Evolutionary conservation across 2,797 vertebrate species (phyloP), one percentile per base, ranked within the genome.

Genomic region (Gallinago solitaria): DNA sequence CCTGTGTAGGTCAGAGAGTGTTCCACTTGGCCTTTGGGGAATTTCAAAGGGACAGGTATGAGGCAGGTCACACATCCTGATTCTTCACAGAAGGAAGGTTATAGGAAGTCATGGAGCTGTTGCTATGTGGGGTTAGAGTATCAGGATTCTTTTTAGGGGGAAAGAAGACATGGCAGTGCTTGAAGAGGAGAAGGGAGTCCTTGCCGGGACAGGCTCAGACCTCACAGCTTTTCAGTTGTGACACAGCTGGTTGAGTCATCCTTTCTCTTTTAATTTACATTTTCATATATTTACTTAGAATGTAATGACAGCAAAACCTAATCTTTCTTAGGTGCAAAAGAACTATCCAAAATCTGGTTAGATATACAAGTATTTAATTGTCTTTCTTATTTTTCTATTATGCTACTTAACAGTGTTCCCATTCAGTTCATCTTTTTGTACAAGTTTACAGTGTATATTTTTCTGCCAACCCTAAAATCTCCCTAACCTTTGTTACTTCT

Each of bases 41-140:
- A 79, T 92, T 88, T 90, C 73, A 61, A 54, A 83, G 16, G 35
- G 41, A 77, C 63, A 87, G 83, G 86, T 95, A 81, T 1, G 2
- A 61, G 28, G 11, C 57, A 68, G 37, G 63, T 75, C 4, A 1
- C 30, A 47, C 1, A 0, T 77, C 48, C 39, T 0, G 0, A 1
- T 68, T 83, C 45, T 78, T 88, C 24, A 14, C 1, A 2, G 39
- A 57, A 10, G 11, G 37, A 71, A 68, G 64, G 18, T 63, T 51
- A 12, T 11, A 23, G 39, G 57, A 64, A 83, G n/a, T 30, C 7
- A 3, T 24, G 51, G 25, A 60, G 27, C 12, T 81, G 32, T 48
- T 4, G 3, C 48, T 76, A 11, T 4, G 0, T 24, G 11, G 35
- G 6, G 2, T 37, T 81, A 70, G 18, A 93, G 16, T 33, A 50